Base-by-base conservation (phyloP, 2,113 vertebrate species). In the Enhydra lutris region DNA sequence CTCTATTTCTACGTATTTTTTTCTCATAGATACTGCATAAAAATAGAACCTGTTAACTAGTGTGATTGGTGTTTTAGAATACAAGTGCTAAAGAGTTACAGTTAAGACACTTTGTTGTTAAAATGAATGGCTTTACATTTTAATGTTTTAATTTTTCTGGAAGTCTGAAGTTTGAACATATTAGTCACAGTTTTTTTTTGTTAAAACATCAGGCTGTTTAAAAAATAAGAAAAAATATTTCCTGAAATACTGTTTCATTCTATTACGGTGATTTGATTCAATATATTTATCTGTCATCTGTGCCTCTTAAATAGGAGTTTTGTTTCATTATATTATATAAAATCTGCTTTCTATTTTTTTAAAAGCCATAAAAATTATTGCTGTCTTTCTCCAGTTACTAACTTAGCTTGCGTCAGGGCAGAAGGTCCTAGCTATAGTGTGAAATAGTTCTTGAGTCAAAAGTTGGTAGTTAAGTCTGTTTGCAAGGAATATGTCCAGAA, bases 381-480 rank as follows among this genome's bases (percentile, higher is more conserved):
- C 14, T 94, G 0, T 86, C 57, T 76, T 69, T 97, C 90, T 90
- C 12, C 9, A 50, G 63, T 86, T 97, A 92, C 94, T 98, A 84
- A 92, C 92, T 89, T 95, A 92, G 10, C 92, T 81, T 11, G 1
- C 21, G 29, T 83, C 55, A 87, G 92, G 47, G 14, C 81, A 95
- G 90, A 97, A 96, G 97, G 83, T 94, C 95, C 95, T 96, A 52
- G 18, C 92, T 98, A 93, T 92, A 93, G 81, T 89, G 69, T 91
- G 82, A 94, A 97, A 97, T 98, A 97, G 74, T 96, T 98, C 82
- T 92, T 95, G 87, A 96, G 93, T 98, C 85, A 97, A 97, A 96
- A 98, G 98, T 98, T 84, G 88, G 87, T 96, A 96, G 80, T 98
- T 98, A 97, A 98, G 86, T 98, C 96, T 98, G 36, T 97, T 93